Percentiles rank a stretch among this genome's conserved stretches.
Conservation (phyloP, 2,888 invertebrate species). For the Petrophora chlorosata region DNA sequence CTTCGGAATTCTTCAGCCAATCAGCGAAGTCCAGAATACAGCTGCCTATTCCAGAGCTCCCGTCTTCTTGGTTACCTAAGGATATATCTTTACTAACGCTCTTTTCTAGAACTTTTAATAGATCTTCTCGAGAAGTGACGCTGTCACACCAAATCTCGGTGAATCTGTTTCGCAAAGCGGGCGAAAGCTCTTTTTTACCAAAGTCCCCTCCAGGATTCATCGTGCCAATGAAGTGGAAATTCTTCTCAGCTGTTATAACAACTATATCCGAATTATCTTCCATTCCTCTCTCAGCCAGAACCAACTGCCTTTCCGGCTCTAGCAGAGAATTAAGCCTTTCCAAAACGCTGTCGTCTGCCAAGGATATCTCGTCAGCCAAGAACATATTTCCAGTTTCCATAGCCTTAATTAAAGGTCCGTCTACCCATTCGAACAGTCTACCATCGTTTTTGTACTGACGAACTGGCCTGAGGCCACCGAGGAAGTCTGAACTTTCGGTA, state of each 20-base stretch:
- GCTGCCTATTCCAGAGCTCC: slow-evolving; percentile 84
- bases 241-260: slow-evolving; percentile 86
- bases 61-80: slow-evolving; percentile 79
- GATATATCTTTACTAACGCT: slow-evolving; percentile 86
- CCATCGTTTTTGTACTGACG: slow-evolving; percentile 85
- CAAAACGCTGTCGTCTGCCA: slow-evolving; percentile 98
- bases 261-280: slow-evolving; percentile 83
- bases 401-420: slow-evolving; percentile 96
- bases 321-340: slow-evolving; percentile 98
- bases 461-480: slow-evolving; percentile 97
- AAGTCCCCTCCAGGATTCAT: slow-evolving; percentile 99
- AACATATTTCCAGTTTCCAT: slow-evolving; percentile 95
- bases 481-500: slow-evolving; percentile 98
- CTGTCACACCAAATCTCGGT: slow-evolving; percentile 99
- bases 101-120: slow-evolving; percentile 91
- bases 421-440: slow-evolving; percentile 97
- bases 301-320: slow-evolving; percentile 94
- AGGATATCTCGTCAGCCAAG: slow-evolving; percentile 98
- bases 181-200: slow-evolving; percentile 99
- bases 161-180: slow-evolving; percentile 97
- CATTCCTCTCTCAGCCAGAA: slow-evolving; percentile 95
- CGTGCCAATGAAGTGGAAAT: slow-evolving; percentile 97
- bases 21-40: slow-evolving; percentile 91
- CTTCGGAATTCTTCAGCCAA: slow-evolving; percentile 88
- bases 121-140: slow-evolving; percentile 88